Evolutionary conservation across 2,113 vertebrate species (phyloP), one percentile per base, ranked within the genome.

Genomic region (Actenoides lindsayi): DNA sequence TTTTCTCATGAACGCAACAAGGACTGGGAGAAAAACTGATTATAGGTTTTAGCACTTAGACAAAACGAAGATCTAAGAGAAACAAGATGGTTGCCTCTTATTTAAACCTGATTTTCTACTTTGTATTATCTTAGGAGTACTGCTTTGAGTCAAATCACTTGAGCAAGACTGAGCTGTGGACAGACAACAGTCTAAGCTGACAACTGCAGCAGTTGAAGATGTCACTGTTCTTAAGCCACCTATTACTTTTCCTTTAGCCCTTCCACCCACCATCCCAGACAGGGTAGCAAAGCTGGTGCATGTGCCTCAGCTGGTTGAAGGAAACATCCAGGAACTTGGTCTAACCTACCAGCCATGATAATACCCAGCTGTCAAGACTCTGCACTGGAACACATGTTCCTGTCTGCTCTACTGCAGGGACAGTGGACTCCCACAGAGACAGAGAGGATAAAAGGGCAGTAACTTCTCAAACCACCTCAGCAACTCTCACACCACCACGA

Each of bases 371-470:
- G 33, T 21, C 25, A 35, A 65, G 62, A 44, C 37, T 37, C 48
- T 20, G 42, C 65, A 24, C 30, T 20, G 13, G 10, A 75, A 68
- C 31, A 4, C 3, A 9, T 44, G n/a, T 0, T 70, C 46, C 56
- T 46, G 30, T 28, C 2, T 0, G 37, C 62, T 82, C 18, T n/a
- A 12, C 79, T 14, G 44, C 42, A 69, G 21, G 54, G n/a, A 16
- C 0, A 0, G 44, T 0, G 0, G 10, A 44, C 6, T 88, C 35
- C 28, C 57, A 16, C 20, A 11, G 24, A 33, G 59, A 6, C 39
- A 9, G 8, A 77, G 59, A 59, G 42, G n/a, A 51, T 8, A 46
- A n/a, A 57, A 78, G n/a, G 13, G 20, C 59, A 51, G 7, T 9
- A 23, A 46, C 17, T 24, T 60, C 86, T 48, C 60, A 78, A 59